Evolutionary conservation across 2,797 vertebrate genomes (phyloP), one percentile per base, ranked within the genome.

Genomic region (Hybognathus amarus): DNA sequence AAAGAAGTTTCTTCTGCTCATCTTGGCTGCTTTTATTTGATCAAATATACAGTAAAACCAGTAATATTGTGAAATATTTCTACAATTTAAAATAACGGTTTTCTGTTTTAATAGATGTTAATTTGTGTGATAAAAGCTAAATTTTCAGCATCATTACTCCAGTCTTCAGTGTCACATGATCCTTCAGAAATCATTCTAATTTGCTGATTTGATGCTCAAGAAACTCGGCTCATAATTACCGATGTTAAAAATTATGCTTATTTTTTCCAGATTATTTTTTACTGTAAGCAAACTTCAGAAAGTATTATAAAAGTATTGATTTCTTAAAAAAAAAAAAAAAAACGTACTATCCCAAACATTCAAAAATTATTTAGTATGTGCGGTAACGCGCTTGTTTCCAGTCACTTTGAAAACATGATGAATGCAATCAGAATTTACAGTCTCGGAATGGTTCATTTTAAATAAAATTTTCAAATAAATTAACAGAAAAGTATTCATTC

Each of bases 11-110:
- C 10, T 38, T 47, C 15, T 47, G 13, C 13, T 47, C 13, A 47
- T n/a, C 22, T 42, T 13, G n/a, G 40, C 67, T 69, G 67, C 38
- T 42, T 71, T 71, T 71, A 30, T 71, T 71, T 71, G 17, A 20
- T 30, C 4, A 52, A 45, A 70, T 50, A 50, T 50, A 20, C 6
- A 24, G 12, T n/a, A 69, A 42, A 61, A 47, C 45, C 22, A 12
- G 22, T n/a, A 56, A n/a, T 24, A 30, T 30, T 73, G 12, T 45
- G 7, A 71, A 73, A 22, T 30, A 52, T 52, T 11, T 18, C 22
- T 52, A 52, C 15, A 30, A 27, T 30, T 30, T 30, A 18, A n/a
- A 59, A 68, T 7, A 15, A 42, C 22, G 2, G 8, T 45, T 8
- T n/a, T 42, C 3, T 70, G 24, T 27, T 27, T 70, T 17, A 42